Base-by-base conservation (phyloP, 1,140 invertebrate genomes). In the Diorhabda elongata region DNA sequence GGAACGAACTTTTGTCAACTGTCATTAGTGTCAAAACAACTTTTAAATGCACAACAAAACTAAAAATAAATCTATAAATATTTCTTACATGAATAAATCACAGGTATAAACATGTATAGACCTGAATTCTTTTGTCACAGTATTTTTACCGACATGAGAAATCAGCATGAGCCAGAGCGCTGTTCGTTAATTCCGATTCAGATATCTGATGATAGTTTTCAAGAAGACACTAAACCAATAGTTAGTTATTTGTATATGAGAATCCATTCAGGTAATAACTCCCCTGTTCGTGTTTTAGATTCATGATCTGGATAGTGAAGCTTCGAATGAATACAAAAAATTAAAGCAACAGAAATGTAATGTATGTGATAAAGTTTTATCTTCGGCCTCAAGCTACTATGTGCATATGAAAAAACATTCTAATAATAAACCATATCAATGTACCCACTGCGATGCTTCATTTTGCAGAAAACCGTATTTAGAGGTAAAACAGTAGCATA, bases 401-500 rank as follows among this genome's bases (percentile, higher is more conserved):
- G 90, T 91, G 75, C 90, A 92, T 80, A 90, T 91, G 88, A 91
- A 91, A 81, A 83, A 90, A 62, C 90, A 92, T 81, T 91, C 90
- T 44, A 88, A 88, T 60, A 90, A 89, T 76, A 92, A 92, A 79
- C 90, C 90, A 43, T 92, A 89, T 87, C 83, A 89, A 82, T 88
- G 94, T 87, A 86, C 92, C 81, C 85, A 84, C 7, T 87, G 87
- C 75, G 86, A 88, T 71, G 87, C 87, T 5, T 84, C 85, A 66
- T 89, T 89, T 75, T 88, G 87, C 73, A 82, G 87, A 42, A 89
- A 89, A 78, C 86, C 87, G 43, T 88, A 89, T 75, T 80, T 88
- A 58, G 86, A 91, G 82, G 81, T 83, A 61, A 76, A 73, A 66
- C 47, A 58, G 11, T 60, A 56, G 52, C 52, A 56, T 7, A 7